phyloP scores from a whole-genome alignment of 2,113 vertebrate species.

The Strigops habroptila region DNA sequence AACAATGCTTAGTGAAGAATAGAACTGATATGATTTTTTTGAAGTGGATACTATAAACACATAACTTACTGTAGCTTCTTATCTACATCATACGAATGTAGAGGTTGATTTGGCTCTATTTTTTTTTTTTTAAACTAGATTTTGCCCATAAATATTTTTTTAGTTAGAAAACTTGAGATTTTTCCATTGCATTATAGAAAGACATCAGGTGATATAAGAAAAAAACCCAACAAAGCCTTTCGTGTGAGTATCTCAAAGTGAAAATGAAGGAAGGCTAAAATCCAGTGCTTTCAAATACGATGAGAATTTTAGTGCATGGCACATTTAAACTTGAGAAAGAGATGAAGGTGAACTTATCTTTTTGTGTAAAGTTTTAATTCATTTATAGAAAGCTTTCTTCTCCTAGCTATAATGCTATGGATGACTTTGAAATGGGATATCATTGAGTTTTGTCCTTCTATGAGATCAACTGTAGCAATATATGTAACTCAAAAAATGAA shows the following conservation, averaged over 20 bases:
- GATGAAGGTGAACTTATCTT: neutral
- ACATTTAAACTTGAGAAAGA: conserved; percentile 19
- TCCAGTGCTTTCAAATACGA: neutral
- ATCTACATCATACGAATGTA: neutral
- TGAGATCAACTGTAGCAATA: conserved; percentile 5
- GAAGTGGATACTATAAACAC: neutral
- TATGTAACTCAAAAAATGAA: conserved; percentile 33
- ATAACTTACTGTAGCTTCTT: neutral
- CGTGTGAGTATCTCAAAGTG: neutral
- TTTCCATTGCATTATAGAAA: neutral
- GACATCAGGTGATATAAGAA: neutral
- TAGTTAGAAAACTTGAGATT: neutral
- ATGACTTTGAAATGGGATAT: conserved; percentile 31
- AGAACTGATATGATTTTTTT: neutral
- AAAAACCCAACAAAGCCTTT: neutral
- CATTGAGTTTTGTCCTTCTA: neutral
- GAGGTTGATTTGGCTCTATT: neutral
- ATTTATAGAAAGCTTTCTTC: conserved; percentile 28
- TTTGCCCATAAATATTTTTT: neutral
- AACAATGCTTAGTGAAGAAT: neutral
- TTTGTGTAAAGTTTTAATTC: conserved; percentile 22
- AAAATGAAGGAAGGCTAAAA: neutral
- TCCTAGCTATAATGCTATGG: neutral
- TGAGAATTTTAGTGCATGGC: neutral
- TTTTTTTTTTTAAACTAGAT: neutral